Percentiles rank a stretch among this genome's conserved stretches.
Conservation (phyloP, 2,888 invertebrate genomes). For the Drosophila barbarae region DNA sequence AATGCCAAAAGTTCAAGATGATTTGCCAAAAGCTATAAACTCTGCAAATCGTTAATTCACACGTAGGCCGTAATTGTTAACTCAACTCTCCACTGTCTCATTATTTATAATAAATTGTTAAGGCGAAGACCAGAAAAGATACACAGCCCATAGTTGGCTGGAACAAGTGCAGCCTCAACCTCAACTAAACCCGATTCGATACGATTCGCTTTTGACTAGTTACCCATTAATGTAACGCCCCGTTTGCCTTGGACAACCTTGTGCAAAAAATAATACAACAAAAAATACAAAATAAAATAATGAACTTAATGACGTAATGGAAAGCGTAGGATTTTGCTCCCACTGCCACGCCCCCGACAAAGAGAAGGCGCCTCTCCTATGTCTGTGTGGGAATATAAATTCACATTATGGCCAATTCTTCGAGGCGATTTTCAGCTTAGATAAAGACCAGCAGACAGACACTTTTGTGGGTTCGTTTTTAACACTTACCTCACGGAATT, state of each 20-base stretch:
- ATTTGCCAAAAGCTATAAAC: conserved; percentile 16
- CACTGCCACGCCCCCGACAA: conserved; percentile 55
- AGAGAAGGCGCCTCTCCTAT: conserved; percentile 35
- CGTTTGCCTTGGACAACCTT: conserved; percentile 73
- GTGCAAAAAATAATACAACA: conserved; percentile 40
- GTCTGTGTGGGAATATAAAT: conserved; percentile 59
- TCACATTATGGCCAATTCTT: conserved; percentile 67
- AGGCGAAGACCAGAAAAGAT: conserved; percentile 33
- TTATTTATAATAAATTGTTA: conserved; percentile 50
- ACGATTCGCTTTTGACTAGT: conserved; percentile 54
- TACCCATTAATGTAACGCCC: conserved; percentile 69
- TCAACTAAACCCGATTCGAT: conserved; percentile 21
- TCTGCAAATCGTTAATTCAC: conserved; percentile 12
- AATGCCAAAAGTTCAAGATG: conserved; percentile 41
- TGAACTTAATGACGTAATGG: conserved; percentile 57
- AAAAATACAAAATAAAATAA: conserved; percentile 18
- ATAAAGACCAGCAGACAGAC: conserved; percentile 29
- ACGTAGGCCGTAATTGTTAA: conserved; percentile 49
- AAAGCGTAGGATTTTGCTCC: conserved; percentile 61
- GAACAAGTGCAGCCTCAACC: conserved; percentile 42
- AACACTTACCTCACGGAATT: conserved; percentile 34
- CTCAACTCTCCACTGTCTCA: conserved; percentile 41
- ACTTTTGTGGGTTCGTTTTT: conserved; percentile 40
- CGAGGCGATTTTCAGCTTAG: conserved; percentile 43
- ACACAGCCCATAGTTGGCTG: conserved; percentile 48